These are phyloP conservation scores for Drosophila differens DNA, from an alignment of 2,888 invertebrate genomes.

Conservation along the genomic window DNA sequence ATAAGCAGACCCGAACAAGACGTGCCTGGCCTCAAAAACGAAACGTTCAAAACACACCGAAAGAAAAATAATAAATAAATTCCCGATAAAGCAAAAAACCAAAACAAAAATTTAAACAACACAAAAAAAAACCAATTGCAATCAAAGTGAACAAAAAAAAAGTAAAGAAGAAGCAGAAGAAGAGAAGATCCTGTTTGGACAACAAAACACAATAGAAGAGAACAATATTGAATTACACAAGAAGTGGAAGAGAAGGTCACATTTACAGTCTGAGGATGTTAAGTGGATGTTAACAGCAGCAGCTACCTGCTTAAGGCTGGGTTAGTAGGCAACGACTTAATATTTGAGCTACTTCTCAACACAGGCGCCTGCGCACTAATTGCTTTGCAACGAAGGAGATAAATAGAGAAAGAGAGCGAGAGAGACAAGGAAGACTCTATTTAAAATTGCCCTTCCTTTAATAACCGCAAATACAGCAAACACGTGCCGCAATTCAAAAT, in stretches of 20 bases:
- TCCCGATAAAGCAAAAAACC: slow-evolving; percentile 44
- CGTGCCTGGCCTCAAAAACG: slow-evolving; percentile 64
- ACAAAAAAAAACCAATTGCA: slow-evolving; percentile 52
- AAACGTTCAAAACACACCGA: not conserved
- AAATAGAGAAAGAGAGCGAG: not conserved
- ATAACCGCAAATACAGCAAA: slow-evolving; percentile 7
- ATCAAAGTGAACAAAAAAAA: slow-evolving; percentile 26
- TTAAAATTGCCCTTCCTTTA: not conserved
- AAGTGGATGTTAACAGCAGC: slow-evolving; percentile 17
- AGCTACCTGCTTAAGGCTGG: slow-evolving; percentile 43
- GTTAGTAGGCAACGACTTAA: slow-evolving; percentile 26
- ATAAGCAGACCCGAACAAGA: slow-evolving; percentile 64
- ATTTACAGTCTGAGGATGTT: slow-evolving; percentile 27
- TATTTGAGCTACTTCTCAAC: slow-evolving; percentile 23
- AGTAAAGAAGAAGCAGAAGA: slow-evolving; percentile 20
- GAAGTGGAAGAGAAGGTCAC: slow-evolving; percentile 33
- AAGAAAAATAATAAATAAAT: slow-evolving; percentile 39
- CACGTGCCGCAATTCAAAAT: slow-evolving; percentile 48
- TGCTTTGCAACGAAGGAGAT: slow-evolving; percentile 27
- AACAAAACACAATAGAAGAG: slow-evolving; percentile 38
- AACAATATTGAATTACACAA: slow-evolving; percentile 73
- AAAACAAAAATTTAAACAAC: slow-evolving; percentile 36
- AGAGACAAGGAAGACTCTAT: not conserved
- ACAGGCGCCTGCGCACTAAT: slow-evolving; percentile 57
- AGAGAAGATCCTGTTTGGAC: slow-evolving; percentile 62